Base-by-base conservation (phyloP, 2,888 invertebrate species). In the Morpho helenor region DNA sequence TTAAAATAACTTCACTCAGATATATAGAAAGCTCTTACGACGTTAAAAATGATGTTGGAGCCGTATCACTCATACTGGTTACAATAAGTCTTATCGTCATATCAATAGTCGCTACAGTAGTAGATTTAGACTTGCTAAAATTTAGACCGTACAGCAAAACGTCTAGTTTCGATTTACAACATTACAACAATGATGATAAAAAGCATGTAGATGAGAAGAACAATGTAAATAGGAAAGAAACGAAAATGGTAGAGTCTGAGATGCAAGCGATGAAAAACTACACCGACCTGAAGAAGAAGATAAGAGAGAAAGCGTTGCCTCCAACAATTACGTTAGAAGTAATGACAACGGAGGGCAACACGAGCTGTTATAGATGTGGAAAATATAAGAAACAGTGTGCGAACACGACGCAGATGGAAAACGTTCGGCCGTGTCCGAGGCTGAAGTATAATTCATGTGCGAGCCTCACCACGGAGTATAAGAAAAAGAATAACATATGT, bases 281-380 rank as follows among this genome's bases (percentile, higher is more conserved):
- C 72, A 61, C 68, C 70, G 69, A 75, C 69, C 57, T 60, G 64
- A 74, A 59, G 7, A 74, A 77, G n/a, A 69, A 69, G 49, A 71
- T 82, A 47, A 75, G 76, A 3, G 74, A 85, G 56, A 84, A 82
- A 61, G 71, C 72, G 50, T 69, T 73, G 65, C 73, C 79, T 74
- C 79, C 85, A 65, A 79, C 84, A 61, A 80, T 87, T 75, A 85
- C 84, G 74, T 75, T 86, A 56, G 84, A 87, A 70, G 83, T 87
- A 73, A 80, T 84, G 64, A 71, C 82, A 51, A 70, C 72, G 74
- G 87, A 85, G 68, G 76, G 74, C 58, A 75, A 71, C 55, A 64
- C 72, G 8, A 89, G 82, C 61, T 89, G 89, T 64, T 73, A 75
- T 45, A 69, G 89, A 58, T 90, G 89, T 48, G 89, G 89, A 1